Evolutionary conservation across 2,797 vertebrate species (phyloP), one percentile per base, ranked within the genome.

Genomic region (Silurus lanzhouensis): DNA sequence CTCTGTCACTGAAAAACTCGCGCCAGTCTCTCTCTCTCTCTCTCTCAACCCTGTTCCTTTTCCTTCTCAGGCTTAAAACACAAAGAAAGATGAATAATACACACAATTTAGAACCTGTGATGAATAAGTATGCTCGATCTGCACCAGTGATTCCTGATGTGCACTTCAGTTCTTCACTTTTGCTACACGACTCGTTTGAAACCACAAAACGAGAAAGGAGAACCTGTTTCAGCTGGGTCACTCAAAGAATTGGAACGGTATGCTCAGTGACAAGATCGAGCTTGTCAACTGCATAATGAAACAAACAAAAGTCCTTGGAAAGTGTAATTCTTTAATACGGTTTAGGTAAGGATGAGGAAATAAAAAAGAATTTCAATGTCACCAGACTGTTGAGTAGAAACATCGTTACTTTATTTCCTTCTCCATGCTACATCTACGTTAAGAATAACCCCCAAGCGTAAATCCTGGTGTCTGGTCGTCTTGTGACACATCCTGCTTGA

Each of bases 1-100:
- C 88, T 89, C 88, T 61, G 83, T 88, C 88, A 89, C 85, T 84
- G 60, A 82, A 63, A 87, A 85, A 83, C 80, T 63, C 84, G 55
- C 85, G 60, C 82, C 77, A 85, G 64, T 88, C 90, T 88, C 83
- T 84, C 74, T 84, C 68, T 63, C 70, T 27, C 27, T 74, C 52
- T 20, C 55, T 58, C 57, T 58, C 70, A 27, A 27, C n/a, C 52
- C 38, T 14, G 55, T 22, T 46, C 31, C 44, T 22, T 68, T 66
- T 83, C 61, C 46, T 60, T 48, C 6, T 76, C 58, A 7, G 48
- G 66, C 81, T 79, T 75, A 82, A 76, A 58, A 61, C 81, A 82
- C 19, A 67, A 20, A 64, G 52, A 86, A 86, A 15, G 64, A 38
- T 3, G 38, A 38, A 38, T 38, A 38, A 38, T 38, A 38, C 38